These are phyloP conservation scores for Oryzias dopingdopingensis DNA, from an alignment of 2,797 vertebrate species.

Conservation along the genomic window DNA sequence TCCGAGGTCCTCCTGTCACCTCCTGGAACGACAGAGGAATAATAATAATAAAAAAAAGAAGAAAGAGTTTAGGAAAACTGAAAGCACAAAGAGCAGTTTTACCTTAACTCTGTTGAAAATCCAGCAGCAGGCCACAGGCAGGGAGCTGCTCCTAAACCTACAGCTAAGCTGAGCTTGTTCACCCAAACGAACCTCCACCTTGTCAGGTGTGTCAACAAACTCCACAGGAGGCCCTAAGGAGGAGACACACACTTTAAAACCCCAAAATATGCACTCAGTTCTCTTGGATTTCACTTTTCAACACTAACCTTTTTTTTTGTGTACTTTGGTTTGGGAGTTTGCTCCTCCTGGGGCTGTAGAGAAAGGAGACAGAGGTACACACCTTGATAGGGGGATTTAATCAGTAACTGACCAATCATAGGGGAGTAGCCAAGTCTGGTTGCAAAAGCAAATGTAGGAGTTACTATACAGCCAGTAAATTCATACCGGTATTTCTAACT, in stretches of 20 bases:
- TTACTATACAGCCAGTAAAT: neutral
- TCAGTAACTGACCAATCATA: slow-evolving; percentile 42
- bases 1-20: slow-evolving; percentile 41
- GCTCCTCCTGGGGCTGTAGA: slow-evolving; percentile 31
- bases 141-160: slow-evolving; percentile 64
- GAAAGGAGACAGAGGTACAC: slow-evolving; percentile 21
- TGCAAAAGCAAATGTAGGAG: slow-evolving; percentile 18
- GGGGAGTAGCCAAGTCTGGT: slow-evolving; percentile 36
- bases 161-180: slow-evolving; percentile 65
- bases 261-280: neutral
- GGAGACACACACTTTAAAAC: neutral
- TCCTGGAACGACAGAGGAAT: slow-evolving; percentile 43
- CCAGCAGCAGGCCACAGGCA: slow-evolving; percentile 81
- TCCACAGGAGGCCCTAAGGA: slow-evolving; percentile 59
- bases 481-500: neutral
- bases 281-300: neutral
- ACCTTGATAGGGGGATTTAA: slow-evolving; percentile 18
- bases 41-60: neutral
- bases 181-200: slow-evolving; percentile 70
- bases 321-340: slow-evolving; percentile 28
- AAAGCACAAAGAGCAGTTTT: neutral
- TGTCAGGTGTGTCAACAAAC: slow-evolving; percentile 67
- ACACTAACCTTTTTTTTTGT: slow-evolving; percentile 40
- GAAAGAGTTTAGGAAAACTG: neutral
- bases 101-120: slow-evolving; percentile 79